Conservation (phyloP, 2,888 invertebrate species). For the Spisula subtruncata region DNA sequence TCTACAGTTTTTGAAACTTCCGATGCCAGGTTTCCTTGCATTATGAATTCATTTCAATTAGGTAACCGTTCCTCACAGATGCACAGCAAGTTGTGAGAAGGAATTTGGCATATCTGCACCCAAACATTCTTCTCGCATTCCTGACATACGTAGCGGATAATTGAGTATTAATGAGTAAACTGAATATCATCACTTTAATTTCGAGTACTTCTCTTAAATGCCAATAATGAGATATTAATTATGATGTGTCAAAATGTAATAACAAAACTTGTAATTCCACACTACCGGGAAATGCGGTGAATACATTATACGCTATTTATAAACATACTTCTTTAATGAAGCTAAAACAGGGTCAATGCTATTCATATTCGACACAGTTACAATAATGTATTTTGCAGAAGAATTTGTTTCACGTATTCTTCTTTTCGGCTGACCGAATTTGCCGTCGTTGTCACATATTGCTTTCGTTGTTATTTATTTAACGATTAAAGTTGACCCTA, state of each 20-base stretch:
- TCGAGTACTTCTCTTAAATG: neutral
- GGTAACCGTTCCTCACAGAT: neutral
- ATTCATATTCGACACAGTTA: neutral
- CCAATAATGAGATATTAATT: slow-evolving; percentile 7
- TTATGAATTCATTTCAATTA: neutral
- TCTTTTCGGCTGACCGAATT: too few relatives aligned
- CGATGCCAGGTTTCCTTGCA: neutral
- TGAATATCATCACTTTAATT: neutral
- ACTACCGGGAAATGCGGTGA: neutral
- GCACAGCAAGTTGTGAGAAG: neutral
- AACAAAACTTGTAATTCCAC: slow-evolving; percentile 8
- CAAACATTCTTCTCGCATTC: neutral
- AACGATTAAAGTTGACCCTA: too few relatives aligned
- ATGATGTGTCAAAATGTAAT: slow-evolving; percentile 27
- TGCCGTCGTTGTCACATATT: too few relatives aligned
- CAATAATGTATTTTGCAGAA: neutral
- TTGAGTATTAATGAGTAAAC: neutral
- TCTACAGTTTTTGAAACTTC: neutral
- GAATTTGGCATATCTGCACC: slow-evolving; percentile 2
- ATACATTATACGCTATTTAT: slow-evolving; percentile 7
- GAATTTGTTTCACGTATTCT: neutral
- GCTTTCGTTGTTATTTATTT: too few relatives aligned
- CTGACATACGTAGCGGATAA: slow-evolving; percentile 15
- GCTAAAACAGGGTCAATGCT: slow-evolving; percentile 3
- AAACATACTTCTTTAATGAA: neutral